Evolutionary conservation across 2,113 vertebrate species (phyloP), one percentile per base, ranked within the genome.

Genomic region (Nanger granti): DNA sequence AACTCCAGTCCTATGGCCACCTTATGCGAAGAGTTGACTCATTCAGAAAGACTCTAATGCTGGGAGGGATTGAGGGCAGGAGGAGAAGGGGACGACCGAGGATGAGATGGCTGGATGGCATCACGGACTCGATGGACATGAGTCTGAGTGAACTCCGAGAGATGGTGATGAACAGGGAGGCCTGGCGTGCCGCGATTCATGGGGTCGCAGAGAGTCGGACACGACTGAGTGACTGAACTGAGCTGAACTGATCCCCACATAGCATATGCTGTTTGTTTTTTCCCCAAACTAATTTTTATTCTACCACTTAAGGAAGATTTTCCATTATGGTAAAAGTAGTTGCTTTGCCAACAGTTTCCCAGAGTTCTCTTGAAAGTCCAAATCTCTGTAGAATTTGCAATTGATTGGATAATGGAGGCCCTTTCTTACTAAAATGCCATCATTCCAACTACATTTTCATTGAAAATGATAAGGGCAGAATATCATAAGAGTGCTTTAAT

Each of bases 311-410:
- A 87, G 22, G 8, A 92, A 84, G 28, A 12, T 84, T 94, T 92
- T 60, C 49, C 89, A 88, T 89, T 49, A 88, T 37, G 37, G 37
- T 93, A 93, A 91, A 83, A 49, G 29, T n/a, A 80, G 26, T 89
- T 94, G 69, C 31, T 26, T 94, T 94, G 73, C 44, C 73, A 95
- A 87, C 2, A 59, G 5, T 85, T 94, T 87, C 59, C 83, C 18
- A 54, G 13, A 54, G 54, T 89, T 97, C 66, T 90, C 49, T 90
- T 73, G 44, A 29, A 95, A 94, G n/a, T 83, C 73, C 8, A 96
- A 55, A 60, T 93, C 82, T 96, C 69, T 60, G 29, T 79, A 96
- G 41, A 94, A 97, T 92, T 95, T 37, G 52, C 13, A 54, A 97
- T 41, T 95, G 69, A 90, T 89, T 96, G 29, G 24, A 80, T 89